Evolutionary conservation across 35 echinoderm and acorn worm genomes (phyloP).

Genomic region (Patiria miniata): DNA sequence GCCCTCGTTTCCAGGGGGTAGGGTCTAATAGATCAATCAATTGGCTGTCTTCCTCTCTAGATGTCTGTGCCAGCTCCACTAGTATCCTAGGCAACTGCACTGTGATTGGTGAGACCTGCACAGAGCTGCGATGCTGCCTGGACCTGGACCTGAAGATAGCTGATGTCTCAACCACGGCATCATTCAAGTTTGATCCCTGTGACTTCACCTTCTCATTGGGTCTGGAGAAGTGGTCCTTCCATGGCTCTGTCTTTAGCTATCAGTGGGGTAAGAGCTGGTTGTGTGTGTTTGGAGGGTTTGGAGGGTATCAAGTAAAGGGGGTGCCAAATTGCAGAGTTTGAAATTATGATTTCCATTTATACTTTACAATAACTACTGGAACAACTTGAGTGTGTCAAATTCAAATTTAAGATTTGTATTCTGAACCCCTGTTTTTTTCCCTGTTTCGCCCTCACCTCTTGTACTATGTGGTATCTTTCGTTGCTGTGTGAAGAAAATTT

Average conservation of each 20-base stretch:
- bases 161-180: not conserved
- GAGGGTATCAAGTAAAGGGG: too few species aligned
- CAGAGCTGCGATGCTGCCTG: constrained; percentile 28
- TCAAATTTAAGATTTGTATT: too few species aligned
- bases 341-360: too few species aligned
- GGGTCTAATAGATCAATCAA: not conserved
- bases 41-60: not conserved
- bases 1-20: too few species aligned
- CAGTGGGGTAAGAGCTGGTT: constrained; percentile 19
- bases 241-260: constrained; percentile 38
- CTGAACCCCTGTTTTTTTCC: not conserved
- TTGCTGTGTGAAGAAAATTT: not conserved
- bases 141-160: constrained; percentile 29
- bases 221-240: constrained; percentile 29
- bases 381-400: too few species aligned
- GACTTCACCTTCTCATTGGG: constrained; percentile 26
- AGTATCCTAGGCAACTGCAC: constrained; percentile 2
- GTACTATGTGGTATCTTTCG: not conserved
- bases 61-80: not conserved
- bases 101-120: constrained; percentile 12
- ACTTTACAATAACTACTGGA: too few species aligned
- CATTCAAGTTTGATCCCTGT: constrained; percentile 28
- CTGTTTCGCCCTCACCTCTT: not conserved
- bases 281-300: not conserved
- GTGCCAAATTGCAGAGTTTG: too few species aligned